Conservation (phyloP, 2,797 vertebrate genomes). For the Micropoecilia bifurca region DNA sequence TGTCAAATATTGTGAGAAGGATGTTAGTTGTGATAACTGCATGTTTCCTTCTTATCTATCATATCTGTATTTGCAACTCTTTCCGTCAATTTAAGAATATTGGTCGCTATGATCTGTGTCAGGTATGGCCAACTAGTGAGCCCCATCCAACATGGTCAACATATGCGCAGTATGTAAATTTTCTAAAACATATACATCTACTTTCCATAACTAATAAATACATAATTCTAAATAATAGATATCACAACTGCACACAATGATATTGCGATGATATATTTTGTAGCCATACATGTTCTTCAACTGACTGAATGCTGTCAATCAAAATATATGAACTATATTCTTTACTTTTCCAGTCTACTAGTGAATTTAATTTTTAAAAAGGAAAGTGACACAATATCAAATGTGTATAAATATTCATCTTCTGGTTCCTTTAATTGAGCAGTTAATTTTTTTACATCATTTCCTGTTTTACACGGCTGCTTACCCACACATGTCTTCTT, state of each 20-base stretch:
- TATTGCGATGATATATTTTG: not conserved
- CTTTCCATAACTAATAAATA: not conserved
- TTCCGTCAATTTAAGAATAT: not conserved
- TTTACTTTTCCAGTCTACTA: not conserved
- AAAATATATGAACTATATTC: not conserved
- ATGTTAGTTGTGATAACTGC: not conserved
- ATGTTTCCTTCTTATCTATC: not conserved
- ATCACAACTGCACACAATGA: not conserved
- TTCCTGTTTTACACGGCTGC: conserved; percentile 36
- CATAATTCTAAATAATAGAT: not conserved
- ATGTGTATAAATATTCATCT: not conserved
- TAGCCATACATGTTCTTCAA: not conserved
- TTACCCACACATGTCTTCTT: conserved; percentile 93
- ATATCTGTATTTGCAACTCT: not conserved
- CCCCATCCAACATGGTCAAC: not conserved
- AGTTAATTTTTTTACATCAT: not conserved
- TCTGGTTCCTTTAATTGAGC: not conserved
- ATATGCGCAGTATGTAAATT: not conserved
- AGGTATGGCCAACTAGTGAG: not conserved
- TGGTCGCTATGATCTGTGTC: not conserved
- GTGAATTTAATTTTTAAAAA: not conserved
- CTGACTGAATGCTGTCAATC: not conserved
- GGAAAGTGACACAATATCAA: not conserved
- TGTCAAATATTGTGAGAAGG: not conserved
- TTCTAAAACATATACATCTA: not conserved